Evolutionary conservation across 2,888 invertebrate species (phyloP).

Genomic region (Dasypolia templi): DNA sequence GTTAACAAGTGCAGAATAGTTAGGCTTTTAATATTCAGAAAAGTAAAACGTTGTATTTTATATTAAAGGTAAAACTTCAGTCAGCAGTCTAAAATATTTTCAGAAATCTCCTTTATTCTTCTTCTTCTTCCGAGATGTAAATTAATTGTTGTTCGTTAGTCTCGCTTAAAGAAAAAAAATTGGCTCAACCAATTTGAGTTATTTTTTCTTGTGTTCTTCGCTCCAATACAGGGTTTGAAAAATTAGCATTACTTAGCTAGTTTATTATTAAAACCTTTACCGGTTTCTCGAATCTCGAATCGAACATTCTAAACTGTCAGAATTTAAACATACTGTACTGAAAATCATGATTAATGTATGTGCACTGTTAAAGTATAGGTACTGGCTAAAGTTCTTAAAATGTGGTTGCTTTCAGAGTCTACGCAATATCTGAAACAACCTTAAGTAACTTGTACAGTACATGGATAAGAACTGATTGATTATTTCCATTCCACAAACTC

Average conservation of each 20-base stretch:
- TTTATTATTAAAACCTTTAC: neutral
- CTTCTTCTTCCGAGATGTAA: too few species aligned
- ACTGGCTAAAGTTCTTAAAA: neutral
- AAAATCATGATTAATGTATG: neutral
- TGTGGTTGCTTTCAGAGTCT: neutral
- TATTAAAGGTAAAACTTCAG: neutral
- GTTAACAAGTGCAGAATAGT: slow-evolving; percentile 52
- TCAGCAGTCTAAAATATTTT: neutral
- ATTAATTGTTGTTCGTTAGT: too few species aligned
- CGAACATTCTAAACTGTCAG: neutral
- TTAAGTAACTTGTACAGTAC: neutral
- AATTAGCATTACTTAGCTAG: too few species aligned
- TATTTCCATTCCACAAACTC: neutral
- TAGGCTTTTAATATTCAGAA: slow-evolving; percentile 29
- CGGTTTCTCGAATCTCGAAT: neutral
- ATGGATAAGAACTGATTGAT: slow-evolving; percentile 4
- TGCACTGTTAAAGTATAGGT: neutral
- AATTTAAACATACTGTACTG: neutral
- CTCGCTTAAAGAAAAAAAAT: too few species aligned
- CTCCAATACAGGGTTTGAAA: too few species aligned
- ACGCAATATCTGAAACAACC: neutral
- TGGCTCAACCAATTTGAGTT: too few species aligned
- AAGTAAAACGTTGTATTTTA: neutral
- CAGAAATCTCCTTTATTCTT: too few species aligned
- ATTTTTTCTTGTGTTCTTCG: too few species aligned